Conservation (phyloP, 2,888 invertebrate species). For the Chydorus sphaericus region DNA sequence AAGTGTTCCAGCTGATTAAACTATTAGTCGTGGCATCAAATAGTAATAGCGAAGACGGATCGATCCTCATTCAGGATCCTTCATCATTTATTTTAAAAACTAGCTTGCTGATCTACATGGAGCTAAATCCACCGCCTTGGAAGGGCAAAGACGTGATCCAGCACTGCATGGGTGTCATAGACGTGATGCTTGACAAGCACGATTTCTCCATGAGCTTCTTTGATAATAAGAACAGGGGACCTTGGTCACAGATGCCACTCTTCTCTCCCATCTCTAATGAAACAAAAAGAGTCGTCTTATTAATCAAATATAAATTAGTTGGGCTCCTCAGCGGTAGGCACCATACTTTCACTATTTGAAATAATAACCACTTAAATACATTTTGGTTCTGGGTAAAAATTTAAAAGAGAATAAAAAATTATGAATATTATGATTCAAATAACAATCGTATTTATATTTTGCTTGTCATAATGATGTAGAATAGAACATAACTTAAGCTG, state of each 20-base stretch:
- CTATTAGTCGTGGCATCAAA: neutral
- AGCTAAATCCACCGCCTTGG: neutral
- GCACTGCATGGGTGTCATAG: neutral
- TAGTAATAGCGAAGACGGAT: neutral
- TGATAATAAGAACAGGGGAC: neutral
- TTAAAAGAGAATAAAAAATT: too few species aligned
- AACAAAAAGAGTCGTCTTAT: neutral
- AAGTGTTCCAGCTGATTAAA: slow-evolving; percentile 1
- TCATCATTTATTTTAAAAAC: neutral
- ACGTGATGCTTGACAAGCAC: neutral
- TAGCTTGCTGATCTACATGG: neutral
- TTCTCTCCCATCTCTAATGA: neutral
- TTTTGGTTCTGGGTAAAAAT: too few species aligned
- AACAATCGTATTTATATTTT: too few species aligned
- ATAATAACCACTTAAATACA: too few species aligned
- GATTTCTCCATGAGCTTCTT: slow-evolving; percentile 1
- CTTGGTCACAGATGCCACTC: neutral
- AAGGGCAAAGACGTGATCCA: neutral
- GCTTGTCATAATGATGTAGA: too few species aligned
- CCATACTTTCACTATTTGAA: neutral
- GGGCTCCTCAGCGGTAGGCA: neutral
- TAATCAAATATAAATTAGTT: neutral
- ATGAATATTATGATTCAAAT: too few species aligned
- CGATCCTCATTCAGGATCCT: neutral
- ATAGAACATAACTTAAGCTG: too few species aligned